Evolutionary conservation across 2,888 invertebrate species (phyloP).

Genomic region (Matsumyia berberina): DNA sequence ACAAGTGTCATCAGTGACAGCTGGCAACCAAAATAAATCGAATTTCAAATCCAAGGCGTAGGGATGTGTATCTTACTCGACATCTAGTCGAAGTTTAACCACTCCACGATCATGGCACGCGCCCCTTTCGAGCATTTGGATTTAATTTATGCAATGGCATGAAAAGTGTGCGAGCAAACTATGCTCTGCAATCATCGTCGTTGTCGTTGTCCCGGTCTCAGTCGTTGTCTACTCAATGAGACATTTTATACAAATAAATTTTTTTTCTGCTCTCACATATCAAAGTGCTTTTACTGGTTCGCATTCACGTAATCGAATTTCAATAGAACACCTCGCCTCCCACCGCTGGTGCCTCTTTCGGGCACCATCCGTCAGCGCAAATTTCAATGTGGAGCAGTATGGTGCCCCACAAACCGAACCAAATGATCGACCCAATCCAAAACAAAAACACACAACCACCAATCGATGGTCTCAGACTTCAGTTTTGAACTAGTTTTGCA

Average conservation of each 20-base stretch:
- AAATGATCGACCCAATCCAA: conserved; percentile 49
- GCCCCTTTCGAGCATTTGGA: conserved; percentile 9
- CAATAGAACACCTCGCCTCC: conserved; percentile 11
- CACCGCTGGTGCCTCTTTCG: conserved; percentile 16
- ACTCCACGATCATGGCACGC: conserved; percentile 46
- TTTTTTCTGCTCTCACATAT: conserved; percentile 12
- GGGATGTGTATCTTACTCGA: too few species aligned
- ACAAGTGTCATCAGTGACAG: conserved; percentile 29
- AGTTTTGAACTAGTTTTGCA: conserved; percentile 62
- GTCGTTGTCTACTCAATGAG: conserved; percentile 28
- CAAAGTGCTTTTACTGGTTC: conserved; percentile 52
- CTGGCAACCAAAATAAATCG: not conserved
- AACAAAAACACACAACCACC: not conserved
- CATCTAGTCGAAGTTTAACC: conserved; percentile 6
- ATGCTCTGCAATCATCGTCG: conserved; percentile 21
- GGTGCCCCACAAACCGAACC: conserved; percentile 48
- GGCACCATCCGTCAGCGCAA: conserved; percentile 45
- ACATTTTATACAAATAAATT: conserved; percentile 41
- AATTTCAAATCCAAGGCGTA: not conserved
- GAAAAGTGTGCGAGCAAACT: conserved; percentile 22
- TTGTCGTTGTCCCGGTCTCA: not conserved
- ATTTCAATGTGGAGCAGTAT: conserved; percentile 58
- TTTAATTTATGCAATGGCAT: conserved; percentile 48
- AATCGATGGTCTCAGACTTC: conserved; percentile 15
- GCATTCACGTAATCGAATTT: conserved; percentile 50